phyloP scores from a whole-genome alignment of 1,140 invertebrate genomes.

The Heliconius himera region DNA sequence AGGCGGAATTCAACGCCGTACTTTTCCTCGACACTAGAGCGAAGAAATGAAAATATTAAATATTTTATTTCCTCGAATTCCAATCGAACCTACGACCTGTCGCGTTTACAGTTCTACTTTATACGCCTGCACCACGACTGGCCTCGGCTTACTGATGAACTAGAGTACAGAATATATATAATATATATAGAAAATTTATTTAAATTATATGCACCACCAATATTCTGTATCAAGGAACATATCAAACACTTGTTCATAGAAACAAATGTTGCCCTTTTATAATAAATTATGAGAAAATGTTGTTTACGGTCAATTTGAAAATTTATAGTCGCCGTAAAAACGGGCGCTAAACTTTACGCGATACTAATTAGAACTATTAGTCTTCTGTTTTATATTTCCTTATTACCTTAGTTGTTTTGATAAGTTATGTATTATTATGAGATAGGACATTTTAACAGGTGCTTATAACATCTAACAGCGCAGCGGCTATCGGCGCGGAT shows the following conservation, averaged over 20 bases:
- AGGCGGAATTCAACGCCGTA: too few relatives aligned
- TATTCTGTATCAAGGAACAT: constrained; percentile 35
- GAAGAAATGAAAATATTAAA: too few relatives aligned
- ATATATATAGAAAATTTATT: constrained; percentile 35
- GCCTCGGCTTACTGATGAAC: neutral
- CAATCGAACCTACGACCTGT: too few relatives aligned
- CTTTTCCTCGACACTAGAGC: too few relatives aligned
- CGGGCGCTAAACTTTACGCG: constrained; percentile 33
- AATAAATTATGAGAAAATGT: constrained; percentile 21
- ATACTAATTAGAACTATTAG: constrained; percentile 29
- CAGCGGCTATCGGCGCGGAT: too few relatives aligned
- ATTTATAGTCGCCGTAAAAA: constrained; percentile 36
- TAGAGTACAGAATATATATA: too few relatives aligned
- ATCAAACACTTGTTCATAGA: constrained; percentile 32
- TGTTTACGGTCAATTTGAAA: constrained; percentile 26
- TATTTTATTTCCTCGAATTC: too few relatives aligned
- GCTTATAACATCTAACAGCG: too few relatives aligned
- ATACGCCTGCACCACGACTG: too few relatives aligned
- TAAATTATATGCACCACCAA: constrained; percentile 43
- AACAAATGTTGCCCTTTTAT: constrained; percentile 43
- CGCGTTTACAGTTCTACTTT: too few relatives aligned
- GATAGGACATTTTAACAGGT: too few relatives aligned
- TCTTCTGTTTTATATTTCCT: constrained; percentile 29
- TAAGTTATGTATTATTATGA: neutral
- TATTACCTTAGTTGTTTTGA: constrained; percentile 18